Percentiles rank a stretch among this genome's conserved stretches.
Evolutionary conservation across 2,113 vertebrate species (phyloP).

Genomic region (Larimichthys polyactis): DNA sequence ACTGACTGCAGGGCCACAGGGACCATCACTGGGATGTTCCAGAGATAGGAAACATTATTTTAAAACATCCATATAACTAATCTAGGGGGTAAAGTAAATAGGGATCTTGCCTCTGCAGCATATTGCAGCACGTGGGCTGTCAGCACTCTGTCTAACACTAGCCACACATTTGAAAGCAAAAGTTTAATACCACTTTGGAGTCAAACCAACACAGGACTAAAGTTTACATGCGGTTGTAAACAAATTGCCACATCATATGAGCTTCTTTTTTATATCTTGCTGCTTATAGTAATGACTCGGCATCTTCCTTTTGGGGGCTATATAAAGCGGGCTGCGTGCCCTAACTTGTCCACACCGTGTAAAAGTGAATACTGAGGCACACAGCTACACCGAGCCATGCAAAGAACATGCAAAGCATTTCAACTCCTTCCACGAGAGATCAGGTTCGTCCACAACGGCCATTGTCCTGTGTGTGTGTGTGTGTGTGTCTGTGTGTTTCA

Average conservation of each 20-base stretch:
- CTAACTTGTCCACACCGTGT: not conserved
- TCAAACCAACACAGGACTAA: not conserved
- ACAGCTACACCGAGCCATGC: not conserved
- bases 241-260: not conserved
- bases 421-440: slow-evolving; percentile 29
- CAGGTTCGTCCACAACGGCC: slow-evolving; percentile 50
- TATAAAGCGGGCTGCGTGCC: slow-evolving; percentile 15
- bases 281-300: not conserved
- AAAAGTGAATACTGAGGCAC: slow-evolving; percentile 14
- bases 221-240: not conserved
- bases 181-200: not conserved
- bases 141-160: not conserved
- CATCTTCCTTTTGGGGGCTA: not conserved
- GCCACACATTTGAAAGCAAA: slow-evolving; percentile 1
- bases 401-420: slow-evolving; percentile 66
- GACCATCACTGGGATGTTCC: not conserved
- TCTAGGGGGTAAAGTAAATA: not conserved
- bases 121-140: not conserved
- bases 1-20: not conserved
- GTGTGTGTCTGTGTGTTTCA: slow-evolving; percentile 5
- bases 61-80: not conserved
- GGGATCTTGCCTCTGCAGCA: not conserved
- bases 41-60: not conserved
- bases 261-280: not conserved
- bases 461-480: slow-evolving; percentile 45